phyloP scores from a whole-genome alignment of 2,888 invertebrate species.

The Imbricaverruca yamaguchii region DNA sequence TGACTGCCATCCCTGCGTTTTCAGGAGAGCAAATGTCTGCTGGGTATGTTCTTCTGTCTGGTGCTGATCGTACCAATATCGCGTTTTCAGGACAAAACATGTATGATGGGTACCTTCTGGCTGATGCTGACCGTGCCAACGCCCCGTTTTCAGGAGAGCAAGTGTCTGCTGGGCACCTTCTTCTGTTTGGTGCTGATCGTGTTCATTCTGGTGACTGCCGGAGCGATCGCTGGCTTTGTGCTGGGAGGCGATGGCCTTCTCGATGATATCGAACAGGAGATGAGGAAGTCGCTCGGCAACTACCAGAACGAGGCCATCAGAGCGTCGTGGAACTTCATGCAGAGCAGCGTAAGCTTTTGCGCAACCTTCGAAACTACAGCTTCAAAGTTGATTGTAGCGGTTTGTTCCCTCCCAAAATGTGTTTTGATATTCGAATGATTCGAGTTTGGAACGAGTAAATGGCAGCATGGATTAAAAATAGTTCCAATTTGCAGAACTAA shows the following conservation, averaged over 20 bases:
- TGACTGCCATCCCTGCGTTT: too few relatives aligned
- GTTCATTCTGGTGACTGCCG: neutral
- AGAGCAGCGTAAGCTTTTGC: neutral
- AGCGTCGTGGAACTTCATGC: neutral
- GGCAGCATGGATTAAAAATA: too few relatives aligned
- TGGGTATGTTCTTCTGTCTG: constrained; percentile 15
- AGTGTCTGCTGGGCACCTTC: constrained; percentile 10
- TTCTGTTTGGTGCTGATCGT: constrained; percentile 12
- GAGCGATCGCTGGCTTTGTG: constrained; percentile 1
- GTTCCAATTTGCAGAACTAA: too few relatives aligned
- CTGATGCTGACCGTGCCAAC: too few relatives aligned
- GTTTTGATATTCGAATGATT: neutral
- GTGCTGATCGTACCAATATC: neutral
- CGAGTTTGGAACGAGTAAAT: too few relatives aligned
- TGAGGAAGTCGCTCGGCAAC: neutral
- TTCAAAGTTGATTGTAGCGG: too few relatives aligned
- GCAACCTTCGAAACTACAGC: too few relatives aligned
- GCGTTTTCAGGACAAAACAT: too few relatives aligned
- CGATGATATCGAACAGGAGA: neutral
- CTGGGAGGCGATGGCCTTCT: neutral
- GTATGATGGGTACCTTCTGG: too few relatives aligned
- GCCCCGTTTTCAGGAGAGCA: neutral
- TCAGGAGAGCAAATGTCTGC: constrained; percentile 4
- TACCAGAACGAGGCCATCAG: neutral
- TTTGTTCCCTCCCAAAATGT: neutral